Conservation (phyloP, 2,888 invertebrate species). For the Thera britannica region DNA sequence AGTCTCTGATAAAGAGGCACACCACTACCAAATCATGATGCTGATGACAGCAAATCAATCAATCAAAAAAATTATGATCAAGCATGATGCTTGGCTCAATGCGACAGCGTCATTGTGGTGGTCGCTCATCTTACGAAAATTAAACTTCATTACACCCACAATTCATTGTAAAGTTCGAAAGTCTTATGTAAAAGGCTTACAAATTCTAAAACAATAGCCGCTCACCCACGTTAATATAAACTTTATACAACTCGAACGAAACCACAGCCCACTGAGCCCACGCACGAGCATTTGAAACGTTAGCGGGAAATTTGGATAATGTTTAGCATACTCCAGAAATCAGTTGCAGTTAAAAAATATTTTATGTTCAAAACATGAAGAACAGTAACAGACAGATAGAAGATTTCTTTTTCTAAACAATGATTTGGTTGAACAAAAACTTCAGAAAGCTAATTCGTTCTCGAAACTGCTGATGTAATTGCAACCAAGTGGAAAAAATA, state of each 20-base stretch:
- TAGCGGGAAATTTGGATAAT: constrained; percentile 38
- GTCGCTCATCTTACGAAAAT: background rate
- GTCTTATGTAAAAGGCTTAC: background rate
- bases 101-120: background rate
- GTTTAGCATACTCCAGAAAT: constrained; percentile 35
- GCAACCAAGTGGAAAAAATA: constrained; percentile 16
- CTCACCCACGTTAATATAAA: constrained; percentile 38
- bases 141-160: background rate
- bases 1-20: too few species aligned
- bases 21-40: too few species aligned
- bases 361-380: constrained; percentile 28
- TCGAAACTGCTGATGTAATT: background rate
- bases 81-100: too few species aligned
- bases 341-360: constrained; percentile 32
- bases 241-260: background rate
- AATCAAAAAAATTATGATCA: too few species aligned
- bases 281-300: constrained; percentile 37
- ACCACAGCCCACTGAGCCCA: constrained; percentile 7
- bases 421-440: background rate
- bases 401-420: background rate
- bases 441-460: background rate
- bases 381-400: constrained; percentile 30
- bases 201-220: constrained; percentile 41
- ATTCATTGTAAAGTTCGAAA: background rate
- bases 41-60: too few species aligned